Evolutionary conservation across 2,113 vertebrate genomes (phyloP), one percentile per base, ranked within the genome.

Genomic region (Bufo bufo): DNA sequence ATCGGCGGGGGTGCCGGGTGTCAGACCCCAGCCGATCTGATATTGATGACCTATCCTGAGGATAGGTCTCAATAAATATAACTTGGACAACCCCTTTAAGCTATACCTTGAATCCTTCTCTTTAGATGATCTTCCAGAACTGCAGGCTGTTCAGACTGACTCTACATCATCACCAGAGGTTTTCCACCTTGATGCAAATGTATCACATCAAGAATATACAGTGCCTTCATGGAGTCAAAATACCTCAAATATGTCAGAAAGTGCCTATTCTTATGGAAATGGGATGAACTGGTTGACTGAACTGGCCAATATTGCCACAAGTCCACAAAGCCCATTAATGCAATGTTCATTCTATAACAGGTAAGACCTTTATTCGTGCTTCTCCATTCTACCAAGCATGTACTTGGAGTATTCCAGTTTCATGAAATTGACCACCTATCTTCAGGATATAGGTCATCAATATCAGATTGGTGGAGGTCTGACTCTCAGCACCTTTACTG

Each of bases 251-350:
- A 93, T 92, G 92, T 89, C 96, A 49, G 94, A 94, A 93, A 96
- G 91, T 90, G 87, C 92, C 91, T 93, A 93, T 79, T 90, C 92
- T 11, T 92, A 90, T 91, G 95, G 95, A 91, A 95, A 94, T 81
- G 95, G 95, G 89, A 97, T 97, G 92, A 98, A 98, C 93, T 99
- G 98, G 98, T 93, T 99, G 54, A 95, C 98, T 23, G 98, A 99
- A 91, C 92, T 99, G 90, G 98, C 98, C 91, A 98, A 99, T 91
- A 99, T 99, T 43, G 98, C 98, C 89, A 99, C 98, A 59, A 98
- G 98, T 93, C 98, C 97, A 89, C 97, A 99, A 89, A 99, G 98
- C 90, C 98, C 98, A 80, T 94, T 99, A 82, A 95, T 99, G 93
- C 98, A 99, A 92, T 97, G 96, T 1, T 94, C 95, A 81, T 97